Conservation (phyloP, 1,140 invertebrate species). For the Halictus rubicundus region DNA sequence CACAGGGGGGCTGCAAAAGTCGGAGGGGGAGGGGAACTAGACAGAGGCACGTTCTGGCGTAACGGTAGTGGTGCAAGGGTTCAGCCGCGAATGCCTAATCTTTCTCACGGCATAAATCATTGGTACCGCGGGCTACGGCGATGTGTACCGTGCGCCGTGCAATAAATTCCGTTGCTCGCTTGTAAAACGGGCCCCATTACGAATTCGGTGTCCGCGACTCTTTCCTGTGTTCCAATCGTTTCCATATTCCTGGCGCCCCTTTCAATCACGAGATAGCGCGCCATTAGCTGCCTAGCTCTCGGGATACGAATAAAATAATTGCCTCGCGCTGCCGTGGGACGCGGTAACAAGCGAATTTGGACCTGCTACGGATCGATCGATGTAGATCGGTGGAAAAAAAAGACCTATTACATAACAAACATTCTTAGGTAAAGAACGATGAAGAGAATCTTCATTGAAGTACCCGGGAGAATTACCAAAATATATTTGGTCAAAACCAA, state of each 20-base stretch:
- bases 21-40: not conserved
- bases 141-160: constrained; percentile 9
- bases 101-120: constrained; percentile 55
- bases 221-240: constrained; percentile 5
- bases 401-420: no score
- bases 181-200: constrained; percentile 44
- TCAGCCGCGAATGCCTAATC: constrained; percentile 39
- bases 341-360: no score
- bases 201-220: constrained; percentile 39
- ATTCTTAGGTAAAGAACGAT: no score
- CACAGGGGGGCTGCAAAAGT: no score
- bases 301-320: not conserved
- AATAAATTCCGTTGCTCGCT: constrained; percentile 41
- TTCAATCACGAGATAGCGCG: not conserved
- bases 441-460: no score
- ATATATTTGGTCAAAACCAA: no score
- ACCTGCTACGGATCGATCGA: no score
- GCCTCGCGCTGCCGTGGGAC: not conserved
- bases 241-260: constrained; percentile 2
- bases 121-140: constrained; percentile 5
- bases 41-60: constrained; percentile 7
- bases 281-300: not conserved
- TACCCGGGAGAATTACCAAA: no score
- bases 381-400: no score
- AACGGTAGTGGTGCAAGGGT: constrained; percentile 34